Percentiles rank a stretch among this genome's conserved stretches.
Conservation (phyloP, 2,888 invertebrate species). For the Heliconius charithonia region DNA sequence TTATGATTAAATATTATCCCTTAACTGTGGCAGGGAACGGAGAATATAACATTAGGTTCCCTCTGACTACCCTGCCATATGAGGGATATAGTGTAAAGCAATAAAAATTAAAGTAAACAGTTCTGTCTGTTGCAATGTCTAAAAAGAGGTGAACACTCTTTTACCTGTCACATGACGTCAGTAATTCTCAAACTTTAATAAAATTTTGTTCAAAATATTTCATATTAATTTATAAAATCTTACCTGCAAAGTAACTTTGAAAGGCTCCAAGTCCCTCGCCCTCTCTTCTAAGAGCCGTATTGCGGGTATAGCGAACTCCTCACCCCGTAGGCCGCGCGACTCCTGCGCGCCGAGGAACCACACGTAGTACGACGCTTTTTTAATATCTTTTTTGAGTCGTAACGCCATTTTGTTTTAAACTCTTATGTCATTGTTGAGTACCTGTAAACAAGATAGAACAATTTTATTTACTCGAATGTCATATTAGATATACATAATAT, state of each 20-base stretch:
- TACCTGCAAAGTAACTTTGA: slow-evolving; percentile 94
- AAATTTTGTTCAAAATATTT: background rate
- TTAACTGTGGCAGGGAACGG: too few species aligned
- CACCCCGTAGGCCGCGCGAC: slow-evolving; percentile 93
- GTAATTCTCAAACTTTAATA: background rate
- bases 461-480: background rate
- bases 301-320: slow-evolving; percentile 93
- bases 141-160: background rate
- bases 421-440: slow-evolving; percentile 75
- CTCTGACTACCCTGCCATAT: background rate
- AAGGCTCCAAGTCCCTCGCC: slow-evolving; percentile 92
- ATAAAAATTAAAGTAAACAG: background rate
- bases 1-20: background rate
- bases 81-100: too few species aligned
- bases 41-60: too few species aligned
- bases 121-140: background rate
- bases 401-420: slow-evolving; percentile 87
- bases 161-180: background rate
- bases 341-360: slow-evolving; percentile 98
- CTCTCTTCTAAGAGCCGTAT: slow-evolving; percentile 92
- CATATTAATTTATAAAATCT: background rate
- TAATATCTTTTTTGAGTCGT: slow-evolving; percentile 92
- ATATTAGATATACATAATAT: background rate
- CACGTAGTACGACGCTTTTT: slow-evolving; percentile 95
- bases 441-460: slow-evolving; percentile 58